phyloP scores from a whole-genome alignment of 2,888 invertebrate genomes.

The Cabera pusaria region DNA sequence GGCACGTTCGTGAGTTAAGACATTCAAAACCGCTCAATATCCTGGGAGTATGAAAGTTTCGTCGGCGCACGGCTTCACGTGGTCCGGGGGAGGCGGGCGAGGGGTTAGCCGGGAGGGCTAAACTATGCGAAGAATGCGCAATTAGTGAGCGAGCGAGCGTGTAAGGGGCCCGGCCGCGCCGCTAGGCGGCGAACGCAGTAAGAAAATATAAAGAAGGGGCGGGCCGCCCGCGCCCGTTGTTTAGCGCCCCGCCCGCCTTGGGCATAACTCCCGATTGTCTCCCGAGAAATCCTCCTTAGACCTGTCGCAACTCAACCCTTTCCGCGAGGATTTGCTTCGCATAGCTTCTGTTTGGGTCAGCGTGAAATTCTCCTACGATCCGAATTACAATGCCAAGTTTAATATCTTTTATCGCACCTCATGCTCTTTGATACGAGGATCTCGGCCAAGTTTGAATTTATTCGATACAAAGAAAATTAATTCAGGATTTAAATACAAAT shows the following conservation, averaged over 20 bases:
- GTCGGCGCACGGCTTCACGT: constrained; percentile 82
- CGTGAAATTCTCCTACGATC: constrained; percentile 70
- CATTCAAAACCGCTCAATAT: constrained; percentile 84
- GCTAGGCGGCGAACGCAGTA: constrained; percentile 83
- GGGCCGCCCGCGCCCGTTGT: constrained; percentile 81
- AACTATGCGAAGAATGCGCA: constrained; percentile 99
- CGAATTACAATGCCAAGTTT: constrained; percentile 58
- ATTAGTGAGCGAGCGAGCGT: constrained; percentile 94
- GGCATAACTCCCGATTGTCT: constrained; percentile 84
- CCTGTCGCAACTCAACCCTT: constrained; percentile 79
- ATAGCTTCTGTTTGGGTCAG: constrained; percentile 81
- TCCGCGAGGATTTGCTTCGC: constrained; percentile 72
- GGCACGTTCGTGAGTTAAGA: constrained; percentile 81
- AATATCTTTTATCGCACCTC: constrained; percentile 44
- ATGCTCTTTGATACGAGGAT: constrained; percentile 17
- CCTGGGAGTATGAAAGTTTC: constrained; percentile 82
- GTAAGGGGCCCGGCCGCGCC: constrained; percentile 85
- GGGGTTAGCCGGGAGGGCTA: constrained; percentile 87
- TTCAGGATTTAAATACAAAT: too few species aligned
- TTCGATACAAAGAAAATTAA: too few species aligned
- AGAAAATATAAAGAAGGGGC: constrained; percentile 89
- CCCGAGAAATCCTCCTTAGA: constrained; percentile 78
- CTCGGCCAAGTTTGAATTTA: too few species aligned
- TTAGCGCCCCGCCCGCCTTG: constrained; percentile 82
- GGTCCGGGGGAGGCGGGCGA: constrained; percentile 79